Conservation (phyloP, 37 sponge, comb jelly and placozoan genomes). For the Ianthella basta region DNA sequence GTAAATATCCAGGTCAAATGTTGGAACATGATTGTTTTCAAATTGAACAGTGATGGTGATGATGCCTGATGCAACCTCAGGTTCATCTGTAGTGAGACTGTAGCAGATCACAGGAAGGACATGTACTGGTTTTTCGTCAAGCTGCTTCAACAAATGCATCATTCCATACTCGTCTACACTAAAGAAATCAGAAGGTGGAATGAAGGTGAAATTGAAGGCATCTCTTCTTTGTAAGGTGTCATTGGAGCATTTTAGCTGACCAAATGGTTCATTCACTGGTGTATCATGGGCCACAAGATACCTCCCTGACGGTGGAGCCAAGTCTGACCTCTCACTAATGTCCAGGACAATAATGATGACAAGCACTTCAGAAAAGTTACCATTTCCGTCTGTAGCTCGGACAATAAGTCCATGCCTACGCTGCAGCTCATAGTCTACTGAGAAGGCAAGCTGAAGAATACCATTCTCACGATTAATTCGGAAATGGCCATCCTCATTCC, state of each 20-base stretch:
- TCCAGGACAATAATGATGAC: slow-evolving; percentile 58
- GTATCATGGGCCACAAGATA: slow-evolving; percentile 36
- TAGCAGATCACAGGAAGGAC: slow-evolving; percentile 57
- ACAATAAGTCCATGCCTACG: slow-evolving; percentile 18
- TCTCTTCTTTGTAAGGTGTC: slow-evolving; percentile 13
- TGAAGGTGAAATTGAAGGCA: slow-evolving; percentile 50
- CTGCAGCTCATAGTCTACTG: slow-evolving; percentile 61
- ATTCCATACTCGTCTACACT: slow-evolving; percentile 56
- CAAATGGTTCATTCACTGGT: slow-evolving; percentile 55
- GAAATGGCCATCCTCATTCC: slow-evolving; percentile 53
- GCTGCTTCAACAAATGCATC: slow-evolving; percentile 24
- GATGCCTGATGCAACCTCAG: slow-evolving; percentile 38
- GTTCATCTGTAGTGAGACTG: slow-evolving; percentile 35
- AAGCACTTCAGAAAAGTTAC: slow-evolving; percentile 23
- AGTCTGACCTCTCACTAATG: slow-evolving; percentile 6
- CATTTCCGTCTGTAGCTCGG: slow-evolving; percentile 19
- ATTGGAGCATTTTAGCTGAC: slow-evolving; percentile 46
- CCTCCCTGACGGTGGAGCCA: slow-evolving; percentile 61
- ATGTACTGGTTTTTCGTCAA: slow-evolving; percentile 68
- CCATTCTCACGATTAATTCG: slow-evolving; percentile 56
- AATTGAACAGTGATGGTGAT: slow-evolving; percentile 64
- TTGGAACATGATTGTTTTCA: slow-evolving; percentile 64
- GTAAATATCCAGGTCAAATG: slow-evolving; percentile 53
- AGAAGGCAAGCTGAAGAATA: slow-evolving; percentile 40
- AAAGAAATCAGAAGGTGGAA: slow-evolving; percentile 41